These are phyloP conservation scores for Vireo altiloquus DNA, from an alignment of 2,113 vertebrate species.

Conservation along the genomic window DNA sequence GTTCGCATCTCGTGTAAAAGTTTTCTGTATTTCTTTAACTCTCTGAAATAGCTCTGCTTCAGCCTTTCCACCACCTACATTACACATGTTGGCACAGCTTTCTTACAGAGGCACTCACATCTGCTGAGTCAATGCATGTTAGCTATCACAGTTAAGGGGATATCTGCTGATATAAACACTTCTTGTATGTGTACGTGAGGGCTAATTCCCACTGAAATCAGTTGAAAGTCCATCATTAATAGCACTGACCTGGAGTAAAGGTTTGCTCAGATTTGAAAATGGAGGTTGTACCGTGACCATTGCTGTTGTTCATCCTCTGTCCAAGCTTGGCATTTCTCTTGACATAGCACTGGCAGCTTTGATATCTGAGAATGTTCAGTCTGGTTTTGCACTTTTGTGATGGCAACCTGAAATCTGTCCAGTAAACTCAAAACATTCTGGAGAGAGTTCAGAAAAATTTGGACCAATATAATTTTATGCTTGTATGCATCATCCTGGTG, in stretches of 20 bases:
- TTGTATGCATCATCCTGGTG: neutral
- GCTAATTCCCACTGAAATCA: neutral
- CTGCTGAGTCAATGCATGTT: neutral
- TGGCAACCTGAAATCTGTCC: neutral
- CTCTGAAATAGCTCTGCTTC: neutral
- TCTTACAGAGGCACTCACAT: neutral
- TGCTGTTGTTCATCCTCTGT: neutral
- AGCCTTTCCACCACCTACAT: neutral
- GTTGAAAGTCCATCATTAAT: neutral
- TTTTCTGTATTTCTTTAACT: neutral
- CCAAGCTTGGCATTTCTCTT: neutral
- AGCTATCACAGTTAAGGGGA: neutral
- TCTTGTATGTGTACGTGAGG: neutral
- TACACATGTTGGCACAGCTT: neutral
- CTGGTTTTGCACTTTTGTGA: neutral
- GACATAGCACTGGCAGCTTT: neutral
- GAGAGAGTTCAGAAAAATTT: slow-evolving; percentile 40
- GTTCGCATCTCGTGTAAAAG: neutral
- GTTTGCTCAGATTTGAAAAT: neutral
- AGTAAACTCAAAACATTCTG: slow-evolving; percentile 2
- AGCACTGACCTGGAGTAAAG: neutral
- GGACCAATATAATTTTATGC: slow-evolving; percentile 26
- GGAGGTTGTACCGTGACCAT: neutral
- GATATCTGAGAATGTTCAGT: neutral
- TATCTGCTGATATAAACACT: neutral